phyloP scores from a whole-genome alignment of 2,888 invertebrate species.

The Patella caerulea region DNA sequence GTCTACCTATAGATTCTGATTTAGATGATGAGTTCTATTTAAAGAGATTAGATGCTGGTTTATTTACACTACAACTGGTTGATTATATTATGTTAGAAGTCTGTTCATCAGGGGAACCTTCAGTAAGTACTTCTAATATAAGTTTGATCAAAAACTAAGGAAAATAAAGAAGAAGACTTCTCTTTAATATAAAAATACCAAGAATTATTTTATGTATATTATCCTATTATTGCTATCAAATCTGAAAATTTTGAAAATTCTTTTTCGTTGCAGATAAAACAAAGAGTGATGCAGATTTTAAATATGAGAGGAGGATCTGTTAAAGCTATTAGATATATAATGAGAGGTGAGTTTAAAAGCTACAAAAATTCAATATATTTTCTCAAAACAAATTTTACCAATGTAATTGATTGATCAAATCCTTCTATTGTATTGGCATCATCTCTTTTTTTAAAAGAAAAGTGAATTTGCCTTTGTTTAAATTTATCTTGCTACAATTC shows the following conservation, averaged over 20 bases:
- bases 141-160: too few species aligned
- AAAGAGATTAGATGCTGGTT: slow-evolving; percentile 89
- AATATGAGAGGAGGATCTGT: slow-evolving; percentile 91
- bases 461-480: too few species aligned
- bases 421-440: too few species aligned
- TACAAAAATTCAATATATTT: too few species aligned
- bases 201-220: background rate
- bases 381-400: too few species aligned
- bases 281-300: slow-evolving; percentile 88
- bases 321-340: slow-evolving; percentile 92
- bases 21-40: slow-evolving; percentile 90
- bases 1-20: slow-evolving; percentile 78
- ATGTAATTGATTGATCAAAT: too few species aligned
- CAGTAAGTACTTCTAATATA: slow-evolving; percentile 52
- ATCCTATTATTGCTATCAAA: background rate
- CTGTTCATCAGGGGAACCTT: slow-evolving; percentile 72
- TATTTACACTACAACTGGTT: slow-evolving; percentile 95
- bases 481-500: too few species aligned
- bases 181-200: background rate
- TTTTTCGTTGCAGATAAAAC: slow-evolving; percentile 76
- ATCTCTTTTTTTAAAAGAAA: too few species aligned
- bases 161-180: too few species aligned
- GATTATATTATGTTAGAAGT: slow-evolving; percentile 82
- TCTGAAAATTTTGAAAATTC: background rate
- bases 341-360: slow-evolving; percentile 80